A percentile compares a stretch with the other conserved stretches of the same genome.
These are phyloP conservation scores for Theretra japonica DNA, from an alignment of 2,888 invertebrate genomes.

Conservation along the genomic window DNA sequence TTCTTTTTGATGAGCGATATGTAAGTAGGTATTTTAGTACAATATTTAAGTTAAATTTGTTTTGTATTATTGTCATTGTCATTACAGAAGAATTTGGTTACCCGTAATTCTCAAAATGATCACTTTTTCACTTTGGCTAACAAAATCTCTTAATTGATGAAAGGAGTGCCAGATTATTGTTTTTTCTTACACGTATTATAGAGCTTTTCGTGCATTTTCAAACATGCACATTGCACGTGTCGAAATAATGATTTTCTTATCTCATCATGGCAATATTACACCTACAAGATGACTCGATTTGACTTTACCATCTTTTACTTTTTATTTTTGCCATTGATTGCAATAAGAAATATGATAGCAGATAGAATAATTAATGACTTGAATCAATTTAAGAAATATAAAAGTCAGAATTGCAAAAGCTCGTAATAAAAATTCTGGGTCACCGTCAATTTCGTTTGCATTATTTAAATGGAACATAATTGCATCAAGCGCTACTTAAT, in stretches of 20 bases:
- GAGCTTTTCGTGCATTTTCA: too few species aligned
- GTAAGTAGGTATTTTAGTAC: not conserved
- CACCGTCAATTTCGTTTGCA: not conserved
- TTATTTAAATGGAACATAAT: too few species aligned
- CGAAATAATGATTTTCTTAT: too few species aligned
- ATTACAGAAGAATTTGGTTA: not conserved
- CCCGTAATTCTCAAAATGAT: not conserved
- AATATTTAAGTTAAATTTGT: not conserved
- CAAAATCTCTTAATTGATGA: not conserved
- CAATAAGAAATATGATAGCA: too few species aligned
- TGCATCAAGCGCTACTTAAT: not conserved
- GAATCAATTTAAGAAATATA: not conserved
- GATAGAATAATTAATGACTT: too few species aligned
- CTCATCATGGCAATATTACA: too few species aligned
- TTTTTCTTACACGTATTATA: not conserved
- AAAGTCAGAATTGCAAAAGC: not conserved
- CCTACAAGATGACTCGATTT: too few species aligned
- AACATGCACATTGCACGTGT: too few species aligned
- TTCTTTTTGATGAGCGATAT: too few species aligned
- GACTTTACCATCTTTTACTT: too few species aligned
- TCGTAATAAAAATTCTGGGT: not conserved
- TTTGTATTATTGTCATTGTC: slow-evolving; percentile 21
- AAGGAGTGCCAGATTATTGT: not conserved
- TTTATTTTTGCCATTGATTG: too few species aligned
- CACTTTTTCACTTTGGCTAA: not conserved